phyloP scores from a whole-genome alignment of 2,888 invertebrate genomes.

The Anagyrus pseudococci region DNA sequence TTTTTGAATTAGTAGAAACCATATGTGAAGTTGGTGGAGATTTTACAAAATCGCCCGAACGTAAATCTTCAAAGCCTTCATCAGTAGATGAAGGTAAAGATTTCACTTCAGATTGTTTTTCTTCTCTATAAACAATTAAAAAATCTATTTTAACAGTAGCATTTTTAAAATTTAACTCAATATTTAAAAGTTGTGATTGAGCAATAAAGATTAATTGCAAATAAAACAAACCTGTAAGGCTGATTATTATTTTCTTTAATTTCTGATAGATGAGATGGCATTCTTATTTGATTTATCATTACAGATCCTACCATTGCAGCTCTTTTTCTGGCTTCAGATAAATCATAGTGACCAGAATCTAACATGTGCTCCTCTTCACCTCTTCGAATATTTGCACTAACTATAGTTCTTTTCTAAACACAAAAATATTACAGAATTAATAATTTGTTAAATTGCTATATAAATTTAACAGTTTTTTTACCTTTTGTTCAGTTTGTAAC shows the following conservation, averaged over 20 bases:
- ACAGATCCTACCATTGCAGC: slow-evolving; percentile 53
- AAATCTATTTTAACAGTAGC: slow-evolving; percentile 2
- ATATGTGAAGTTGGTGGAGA: slow-evolving; percentile 51
- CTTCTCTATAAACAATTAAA: slow-evolving; percentile 44
- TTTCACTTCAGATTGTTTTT: slow-evolving; percentile 53
- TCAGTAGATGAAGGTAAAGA: slow-evolving; percentile 62
- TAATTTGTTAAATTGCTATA: slow-evolving; percentile 7
- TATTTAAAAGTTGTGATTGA: background rate
- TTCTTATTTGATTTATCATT: slow-evolving; percentile 43
- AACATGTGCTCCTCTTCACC: slow-evolving; percentile 54
- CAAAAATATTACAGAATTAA: slow-evolving; percentile 11
- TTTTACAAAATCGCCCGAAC: slow-evolving; percentile 59
- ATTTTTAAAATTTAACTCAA: background rate
- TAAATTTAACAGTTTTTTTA: slow-evolving; percentile 32
- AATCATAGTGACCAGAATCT: slow-evolving; percentile 58
- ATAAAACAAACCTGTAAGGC: slow-evolving; percentile 49
- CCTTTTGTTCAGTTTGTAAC: slow-evolving; percentile 48
- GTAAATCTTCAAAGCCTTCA: slow-evolving; percentile 67
- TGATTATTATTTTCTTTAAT: slow-evolving; percentile 46
- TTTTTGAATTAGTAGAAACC: slow-evolving; percentile 43
- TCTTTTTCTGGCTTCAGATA: slow-evolving; percentile 55
- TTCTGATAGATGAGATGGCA: slow-evolving; percentile 42
- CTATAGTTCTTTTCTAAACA: slow-evolving; percentile 21
- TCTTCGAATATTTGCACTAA: slow-evolving; percentile 41
- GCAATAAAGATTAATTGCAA: slow-evolving; percentile 39